phyloP scores from a whole-genome alignment of 2,113 vertebrate species.

The Suncus etruscus region DNA sequence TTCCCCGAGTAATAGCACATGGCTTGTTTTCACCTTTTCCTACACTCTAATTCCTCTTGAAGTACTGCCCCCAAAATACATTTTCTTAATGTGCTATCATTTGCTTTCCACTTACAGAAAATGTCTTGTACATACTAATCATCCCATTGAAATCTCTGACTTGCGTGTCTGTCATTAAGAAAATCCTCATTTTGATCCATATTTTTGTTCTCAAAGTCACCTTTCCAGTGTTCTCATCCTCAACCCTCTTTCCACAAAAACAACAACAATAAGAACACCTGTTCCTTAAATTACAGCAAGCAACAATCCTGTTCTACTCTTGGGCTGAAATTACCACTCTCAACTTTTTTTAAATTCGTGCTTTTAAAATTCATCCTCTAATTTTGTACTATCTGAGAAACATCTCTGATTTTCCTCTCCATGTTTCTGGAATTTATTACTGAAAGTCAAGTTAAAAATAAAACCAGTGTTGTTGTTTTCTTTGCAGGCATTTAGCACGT shows the following conservation, averaged over 20 bases:
- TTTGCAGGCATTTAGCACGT: background rate
- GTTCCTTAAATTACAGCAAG: background rate
- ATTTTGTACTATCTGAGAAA: background rate
- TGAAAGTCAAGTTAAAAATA: constrained; percentile 1
- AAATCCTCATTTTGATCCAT: background rate
- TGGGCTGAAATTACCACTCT: background rate
- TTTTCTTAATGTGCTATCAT: background rate
- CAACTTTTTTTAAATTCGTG: background rate
- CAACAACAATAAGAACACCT: background rate
- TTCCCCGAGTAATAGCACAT: background rate
- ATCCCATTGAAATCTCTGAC: background rate
- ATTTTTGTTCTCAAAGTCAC: background rate
- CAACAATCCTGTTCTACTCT: background rate
- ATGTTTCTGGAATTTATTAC: background rate
- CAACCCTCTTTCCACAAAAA: background rate
- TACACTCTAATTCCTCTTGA: background rate
- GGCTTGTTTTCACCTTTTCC: background rate
- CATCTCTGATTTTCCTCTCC: background rate
- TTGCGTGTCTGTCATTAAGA: background rate
- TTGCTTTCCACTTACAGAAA: background rate
- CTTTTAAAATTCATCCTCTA: background rate
- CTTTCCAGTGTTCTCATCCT: background rate
- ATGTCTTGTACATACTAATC: background rate
- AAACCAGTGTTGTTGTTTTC: background rate
- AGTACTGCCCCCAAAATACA: background rate